Evolutionary conservation across 2,888 invertebrate species (phyloP).

Genomic region (Megaustenia siamemsis): DNA sequence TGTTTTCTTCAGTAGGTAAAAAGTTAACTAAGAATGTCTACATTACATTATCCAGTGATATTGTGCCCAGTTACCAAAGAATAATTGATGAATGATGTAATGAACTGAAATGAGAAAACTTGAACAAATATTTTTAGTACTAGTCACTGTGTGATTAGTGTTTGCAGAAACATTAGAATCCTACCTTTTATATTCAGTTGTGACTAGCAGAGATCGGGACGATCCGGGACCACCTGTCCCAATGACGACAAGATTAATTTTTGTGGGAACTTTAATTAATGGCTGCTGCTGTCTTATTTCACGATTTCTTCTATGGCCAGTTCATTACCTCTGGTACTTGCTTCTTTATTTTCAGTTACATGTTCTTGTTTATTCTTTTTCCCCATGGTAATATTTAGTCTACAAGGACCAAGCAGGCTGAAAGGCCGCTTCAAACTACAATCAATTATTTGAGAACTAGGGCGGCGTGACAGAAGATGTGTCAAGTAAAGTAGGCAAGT

Average conservation of each 20-base stretch:
- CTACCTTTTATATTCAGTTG: constrained; percentile 62
- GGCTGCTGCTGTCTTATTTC: background rate
- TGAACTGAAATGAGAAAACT: too few species aligned
- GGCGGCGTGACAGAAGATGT: too few species aligned
- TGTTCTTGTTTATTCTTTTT: background rate
- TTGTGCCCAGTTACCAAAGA: too few species aligned
- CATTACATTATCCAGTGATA: too few species aligned
- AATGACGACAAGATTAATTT: constrained; percentile 62
- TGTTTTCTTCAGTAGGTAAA: too few species aligned
- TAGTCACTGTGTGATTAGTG: too few species aligned
- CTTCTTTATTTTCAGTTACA: too few species aligned
- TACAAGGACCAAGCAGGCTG: background rate
- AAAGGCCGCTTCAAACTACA: background rate
- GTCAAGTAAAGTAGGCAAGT: too few species aligned
- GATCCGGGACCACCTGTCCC: constrained; percentile 62
- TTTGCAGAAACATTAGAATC: background rate
- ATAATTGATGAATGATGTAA: too few species aligned
- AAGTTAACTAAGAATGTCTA: too few species aligned
- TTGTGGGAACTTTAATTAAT: constrained; percentile 56
- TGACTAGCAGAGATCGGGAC: constrained; percentile 60
- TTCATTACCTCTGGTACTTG: background rate
- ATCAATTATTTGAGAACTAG: background rate
- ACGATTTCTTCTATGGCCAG: background rate
- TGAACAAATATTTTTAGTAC: too few species aligned
- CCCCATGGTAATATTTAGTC: background rate